These are phyloP conservation scores for Misgurnus anguillicaudatus DNA, from an alignment of 2,113 vertebrate genomes.

Conservation along the genomic window DNA sequence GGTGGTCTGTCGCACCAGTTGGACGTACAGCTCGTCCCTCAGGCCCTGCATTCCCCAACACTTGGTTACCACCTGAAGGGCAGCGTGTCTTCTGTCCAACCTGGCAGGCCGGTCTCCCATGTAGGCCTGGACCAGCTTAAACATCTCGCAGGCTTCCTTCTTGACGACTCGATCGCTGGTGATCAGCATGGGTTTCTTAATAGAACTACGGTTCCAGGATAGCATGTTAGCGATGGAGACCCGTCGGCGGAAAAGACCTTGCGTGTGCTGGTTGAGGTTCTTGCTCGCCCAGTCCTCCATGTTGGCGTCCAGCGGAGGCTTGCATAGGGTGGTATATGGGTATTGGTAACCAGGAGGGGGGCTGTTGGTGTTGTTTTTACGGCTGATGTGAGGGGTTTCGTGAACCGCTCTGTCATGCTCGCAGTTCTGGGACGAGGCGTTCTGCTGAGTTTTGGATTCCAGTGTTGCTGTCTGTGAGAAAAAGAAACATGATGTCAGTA, in stretches of 20 bases:
- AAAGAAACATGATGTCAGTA: conserved; percentile 7
- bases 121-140: conserved; percentile 82
- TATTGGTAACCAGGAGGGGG: conserved; percentile 64
- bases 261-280: conserved; percentile 82
- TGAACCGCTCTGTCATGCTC: background rate
- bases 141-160: conserved; percentile 82
- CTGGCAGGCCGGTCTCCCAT: conserved; percentile 80
- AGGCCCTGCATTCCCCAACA: conserved; percentile 79
- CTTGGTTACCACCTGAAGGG: conserved; percentile 73
- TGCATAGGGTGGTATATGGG: conserved; percentile 72
- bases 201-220: conserved; percentile 78
- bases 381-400: background rate
- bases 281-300: conserved; percentile 83
- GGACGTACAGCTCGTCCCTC: conserved; percentile 80
- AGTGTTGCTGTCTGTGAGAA: conserved; percentile 60
- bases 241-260: conserved; percentile 79
- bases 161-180: conserved; percentile 76
- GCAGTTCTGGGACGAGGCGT: conserved; percentile 43
- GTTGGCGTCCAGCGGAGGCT: conserved; percentile 75
- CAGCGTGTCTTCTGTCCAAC: conserved; percentile 72
- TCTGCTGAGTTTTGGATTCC: conserved; percentile 65
- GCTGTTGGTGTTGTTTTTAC: conserved; percentile 11
- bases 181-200: conserved; percentile 83
- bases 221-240: conserved; percentile 83
- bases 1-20: conserved; percentile 79